Evolutionary conservation across 1,140 invertebrate species (phyloP).

Genomic region (Lordiphosa stackelbergi): DNA sequence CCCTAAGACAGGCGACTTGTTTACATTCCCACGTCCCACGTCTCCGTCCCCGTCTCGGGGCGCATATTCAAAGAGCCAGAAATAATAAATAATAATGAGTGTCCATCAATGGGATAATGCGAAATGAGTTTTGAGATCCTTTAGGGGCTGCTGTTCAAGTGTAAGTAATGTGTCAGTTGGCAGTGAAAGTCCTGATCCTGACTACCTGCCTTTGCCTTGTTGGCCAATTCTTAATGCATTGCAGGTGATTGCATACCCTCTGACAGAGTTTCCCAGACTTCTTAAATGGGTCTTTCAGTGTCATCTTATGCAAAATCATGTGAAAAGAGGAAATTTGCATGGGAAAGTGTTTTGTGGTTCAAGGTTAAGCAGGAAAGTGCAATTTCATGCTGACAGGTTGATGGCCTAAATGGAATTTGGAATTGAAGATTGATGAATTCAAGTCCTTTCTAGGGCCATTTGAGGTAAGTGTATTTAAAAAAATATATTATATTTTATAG

Average conservation of each 20-base stretch:
- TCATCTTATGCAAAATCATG: slow-evolving; percentile 71
- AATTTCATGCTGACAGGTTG: slow-evolving; percentile 59
- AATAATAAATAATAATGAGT: slow-evolving; percentile 71
- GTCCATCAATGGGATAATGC: slow-evolving; percentile 66
- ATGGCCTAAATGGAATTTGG: too few species aligned
- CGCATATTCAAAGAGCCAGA: slow-evolving; percentile 46
- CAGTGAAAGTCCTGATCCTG: slow-evolving; percentile 43
- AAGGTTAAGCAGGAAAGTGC: slow-evolving; percentile 49
- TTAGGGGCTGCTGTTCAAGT: slow-evolving; percentile 38
- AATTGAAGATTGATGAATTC: too few species aligned
- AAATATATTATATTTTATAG: too few species aligned
- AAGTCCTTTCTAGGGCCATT: too few species aligned
- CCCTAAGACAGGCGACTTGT: slow-evolving; percentile 41
- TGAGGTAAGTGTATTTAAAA: too few species aligned
- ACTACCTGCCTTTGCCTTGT: slow-evolving; percentile 26
- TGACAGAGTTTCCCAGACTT: slow-evolving; percentile 44
- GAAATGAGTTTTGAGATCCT: slow-evolving; percentile 60
- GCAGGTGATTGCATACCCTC: slow-evolving; percentile 41
- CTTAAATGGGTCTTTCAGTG: slow-evolving; percentile 36
- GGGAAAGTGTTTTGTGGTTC: slow-evolving; percentile 59
- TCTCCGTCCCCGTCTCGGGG: neutral
- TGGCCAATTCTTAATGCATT: slow-evolving; percentile 24
- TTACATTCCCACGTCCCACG: slow-evolving; percentile 68
- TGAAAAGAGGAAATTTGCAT: slow-evolving; percentile 54
- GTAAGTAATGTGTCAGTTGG: slow-evolving; percentile 41